Percentiles rank a stretch among this genome's conserved stretches.
These are phyloP conservation scores for Thyatira batis DNA, from an alignment of 2,888 invertebrate genomes.

Conservation along the genomic window DNA sequence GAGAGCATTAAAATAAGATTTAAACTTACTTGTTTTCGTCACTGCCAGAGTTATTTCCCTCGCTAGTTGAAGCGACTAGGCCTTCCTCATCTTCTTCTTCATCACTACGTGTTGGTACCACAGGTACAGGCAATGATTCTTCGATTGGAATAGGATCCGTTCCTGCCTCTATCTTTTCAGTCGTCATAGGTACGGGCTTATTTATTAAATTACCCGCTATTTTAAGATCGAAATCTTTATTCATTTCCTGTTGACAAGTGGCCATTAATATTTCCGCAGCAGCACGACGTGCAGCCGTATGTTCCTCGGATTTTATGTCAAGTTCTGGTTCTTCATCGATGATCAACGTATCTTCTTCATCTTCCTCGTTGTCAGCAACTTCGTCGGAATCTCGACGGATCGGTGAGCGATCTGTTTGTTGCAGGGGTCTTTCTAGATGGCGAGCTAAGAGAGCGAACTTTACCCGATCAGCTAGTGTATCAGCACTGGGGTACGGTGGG, in stretches of 20 bases:
- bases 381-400: slow-evolving; percentile 78
- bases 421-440: slow-evolving; percentile 85
- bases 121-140: slow-evolving; percentile 91
- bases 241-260: slow-evolving; percentile 70
- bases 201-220: slow-evolving; percentile 82
- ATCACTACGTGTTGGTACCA: slow-evolving; percentile 75
- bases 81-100: slow-evolving; percentile 90
- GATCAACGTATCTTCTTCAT: slow-evolving; percentile 85
- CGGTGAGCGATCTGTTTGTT: slow-evolving; percentile 66
- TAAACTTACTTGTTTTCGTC: slow-evolving; percentile 88
- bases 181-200: slow-evolving; percentile 61
- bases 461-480: slow-evolving; percentile 71
- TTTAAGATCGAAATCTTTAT: slow-evolving; percentile 79
- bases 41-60: slow-evolving; percentile 91
- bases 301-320: slow-evolving; percentile 59
- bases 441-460: slow-evolving; percentile 90
- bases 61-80: slow-evolving; percentile 90
- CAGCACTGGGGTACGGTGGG: slow-evolving; percentile 62
- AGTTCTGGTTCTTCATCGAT: slow-evolving; percentile 84
- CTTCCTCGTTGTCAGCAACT: slow-evolving; percentile 84
- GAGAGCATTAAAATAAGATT: neutral
- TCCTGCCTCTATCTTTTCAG: slow-evolving; percentile 73
- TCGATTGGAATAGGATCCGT: slow-evolving; percentile 58
- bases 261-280: slow-evolving; percentile 83
- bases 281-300: slow-evolving; percentile 78